phyloP scores from a whole-genome alignment of 1,140 invertebrate genomes.

The Drosophila bocki region DNA sequence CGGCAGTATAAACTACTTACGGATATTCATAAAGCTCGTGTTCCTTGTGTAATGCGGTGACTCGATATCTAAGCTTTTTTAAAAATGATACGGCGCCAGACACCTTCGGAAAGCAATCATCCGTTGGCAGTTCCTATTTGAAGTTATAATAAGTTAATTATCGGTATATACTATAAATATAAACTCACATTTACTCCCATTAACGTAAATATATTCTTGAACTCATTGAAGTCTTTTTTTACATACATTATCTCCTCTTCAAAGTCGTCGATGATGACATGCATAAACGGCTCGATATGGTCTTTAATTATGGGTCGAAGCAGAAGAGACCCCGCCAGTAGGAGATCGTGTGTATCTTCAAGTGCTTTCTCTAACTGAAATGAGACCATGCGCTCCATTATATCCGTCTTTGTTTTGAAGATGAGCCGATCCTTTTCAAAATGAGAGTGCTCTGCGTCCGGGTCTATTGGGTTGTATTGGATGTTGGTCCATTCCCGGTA shows the following conservation, averaged over 20 bases:
- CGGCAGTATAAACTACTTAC: constrained; percentile 36
- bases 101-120: constrained; percentile 64
- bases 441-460: constrained; percentile 87
- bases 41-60: constrained; percentile 56
- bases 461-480: constrained; percentile 84
- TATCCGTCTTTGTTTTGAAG: constrained; percentile 86
- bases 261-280: constrained; percentile 85
- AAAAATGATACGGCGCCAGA: constrained; percentile 62
- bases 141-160: neutral
- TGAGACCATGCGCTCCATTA: constrained; percentile 90
- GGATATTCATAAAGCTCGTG: constrained; percentile 68
- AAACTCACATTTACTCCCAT: constrained; percentile 32
- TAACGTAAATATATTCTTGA: constrained; percentile 30
- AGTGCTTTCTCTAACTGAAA: constrained; percentile 90
- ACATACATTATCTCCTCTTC: constrained; percentile 87
- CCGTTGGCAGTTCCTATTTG: constrained; percentile 50
- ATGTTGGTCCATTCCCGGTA: constrained; percentile 89
- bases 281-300: constrained; percentile 73
- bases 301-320: constrained; percentile 88
- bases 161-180: neutral
- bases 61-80: constrained; percentile 56
- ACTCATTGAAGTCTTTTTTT: constrained; percentile 85
- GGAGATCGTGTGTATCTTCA: constrained; percentile 89
- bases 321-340: constrained; percentile 89
- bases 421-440: constrained; percentile 87